Base-by-base conservation (phyloP, 2,797 vertebrate genomes). In the Melanotaenia nigrans region DNA sequence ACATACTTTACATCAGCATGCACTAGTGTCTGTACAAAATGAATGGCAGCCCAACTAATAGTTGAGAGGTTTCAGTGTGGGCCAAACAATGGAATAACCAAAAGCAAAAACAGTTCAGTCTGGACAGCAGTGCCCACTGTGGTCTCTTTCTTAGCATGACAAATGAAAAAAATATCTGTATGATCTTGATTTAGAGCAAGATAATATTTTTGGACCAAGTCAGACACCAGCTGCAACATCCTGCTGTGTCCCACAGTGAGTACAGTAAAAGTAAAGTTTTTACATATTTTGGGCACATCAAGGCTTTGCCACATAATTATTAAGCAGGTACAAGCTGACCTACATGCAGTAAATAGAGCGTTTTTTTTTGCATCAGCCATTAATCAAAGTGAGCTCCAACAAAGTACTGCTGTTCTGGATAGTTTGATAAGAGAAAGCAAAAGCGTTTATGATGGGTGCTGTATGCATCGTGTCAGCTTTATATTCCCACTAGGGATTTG, bases 331-430 rank as follows among this genome's bases (percentile, higher is more conserved):
- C 88, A 90, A 72, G 35, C 65, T 90, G 90, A 90, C 92, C 92
- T 90, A 92, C 88, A 92, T 92, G 85, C 77, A 58, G 85, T 75
- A 93, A 93, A 82, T 88, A 83, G 89, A 92, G 89, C 80, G 38
- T 81, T 85, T 30, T 30, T 86, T 82, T 65, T 78, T 73, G 81
- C 72, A 83, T 75, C 65, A 42, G 85, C 83, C 75, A 93, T 94
- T 94, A 92, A 92, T 94, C 92, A 94, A 64, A 78, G 82, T 68
- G 86, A 92, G 86, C 47, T 49, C 47, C 71, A 85, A 91, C 90
- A 92, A 92, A 92, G 88, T 82, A 73, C 80, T 68, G 78, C 81
- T 76, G 85, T 91, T 86, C 77, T 45, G 25, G 47, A 67, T 60
- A 71, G 75, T 88, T 84, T 82, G 88, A 87, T 65, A 81, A 83